These are phyloP conservation scores for Sebastes steindachneri DNA, from an alignment of 2,797 vertebrate species.

Conservation along the genomic window DNA sequence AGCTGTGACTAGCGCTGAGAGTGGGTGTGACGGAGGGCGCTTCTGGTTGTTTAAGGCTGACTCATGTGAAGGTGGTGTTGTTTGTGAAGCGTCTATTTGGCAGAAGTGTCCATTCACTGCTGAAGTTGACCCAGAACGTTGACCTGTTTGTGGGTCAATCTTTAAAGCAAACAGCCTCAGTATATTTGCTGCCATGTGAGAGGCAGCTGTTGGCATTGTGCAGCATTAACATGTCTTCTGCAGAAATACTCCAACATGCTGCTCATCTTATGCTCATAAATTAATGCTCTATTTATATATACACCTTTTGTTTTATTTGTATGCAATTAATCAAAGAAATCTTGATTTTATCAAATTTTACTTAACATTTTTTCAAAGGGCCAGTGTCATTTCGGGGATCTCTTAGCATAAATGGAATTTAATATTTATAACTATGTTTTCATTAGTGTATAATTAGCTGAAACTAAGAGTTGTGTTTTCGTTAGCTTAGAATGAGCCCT, in stretches of 20 bases:
- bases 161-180: slow-evolving; percentile 5
- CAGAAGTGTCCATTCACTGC: neutral
- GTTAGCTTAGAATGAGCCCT: no score
- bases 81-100: neutral
- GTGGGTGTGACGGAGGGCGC: neutral
- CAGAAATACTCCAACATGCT: neutral
- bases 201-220: neutral
- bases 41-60: neutral
- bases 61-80: neutral
- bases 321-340: neutral
- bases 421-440: no score
- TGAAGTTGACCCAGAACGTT: neutral
- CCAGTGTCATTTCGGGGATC: no score
- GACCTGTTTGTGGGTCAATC: neutral
- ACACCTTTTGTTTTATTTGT: neutral
- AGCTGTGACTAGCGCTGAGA: neutral
- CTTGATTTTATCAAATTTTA: neutral
- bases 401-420: no score
- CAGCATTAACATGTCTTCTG: neutral
- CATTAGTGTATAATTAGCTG: no score
- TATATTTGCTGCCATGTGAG: neutral
- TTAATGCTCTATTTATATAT: neutral
- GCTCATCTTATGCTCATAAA: neutral
- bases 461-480: no score
- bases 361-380: neutral